Percentiles rank a stretch among this genome's conserved stretches.
Evolutionary conservation across 2,888 invertebrate species (phyloP).

Genomic region (Desoria tigrina): DNA sequence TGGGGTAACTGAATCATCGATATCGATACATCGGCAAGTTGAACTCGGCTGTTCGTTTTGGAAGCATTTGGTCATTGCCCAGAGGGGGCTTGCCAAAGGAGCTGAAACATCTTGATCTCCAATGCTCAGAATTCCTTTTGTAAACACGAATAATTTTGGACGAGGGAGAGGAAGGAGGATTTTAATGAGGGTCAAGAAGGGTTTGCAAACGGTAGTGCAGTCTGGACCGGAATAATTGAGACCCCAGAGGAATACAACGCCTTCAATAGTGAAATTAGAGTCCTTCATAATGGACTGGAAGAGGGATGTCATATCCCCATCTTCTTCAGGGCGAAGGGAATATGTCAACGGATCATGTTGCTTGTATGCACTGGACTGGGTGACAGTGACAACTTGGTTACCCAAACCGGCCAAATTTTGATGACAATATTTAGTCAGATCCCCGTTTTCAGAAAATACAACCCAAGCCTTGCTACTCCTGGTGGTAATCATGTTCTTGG

Average conservation of each 20-base stretch:
- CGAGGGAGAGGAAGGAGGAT: conserved; percentile 11
- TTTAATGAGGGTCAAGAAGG: conserved; percentile 28
- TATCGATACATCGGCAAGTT: conserved; percentile 20
- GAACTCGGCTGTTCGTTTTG: conserved; percentile 33
- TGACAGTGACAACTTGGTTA: conserved; percentile 18
- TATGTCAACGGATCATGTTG: conserved; percentile 18
- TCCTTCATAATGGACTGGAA: conserved; percentile 7
- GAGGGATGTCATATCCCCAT: conserved; percentile 26
- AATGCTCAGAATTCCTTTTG: conserved; percentile 15
- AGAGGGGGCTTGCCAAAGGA: conserved; percentile 19
- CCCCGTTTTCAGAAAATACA: conserved; percentile 21
- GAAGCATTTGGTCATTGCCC: conserved; percentile 30
- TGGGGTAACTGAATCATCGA: background rate
- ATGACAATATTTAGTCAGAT: conserved; percentile 17
- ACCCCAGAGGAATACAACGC: conserved; percentile 35
- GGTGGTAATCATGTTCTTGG: background rate
- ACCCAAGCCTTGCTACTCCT: conserved; percentile 19
- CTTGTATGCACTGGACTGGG: conserved; percentile 12
- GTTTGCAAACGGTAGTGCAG: conserved; percentile 23
- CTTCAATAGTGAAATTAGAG: conserved; percentile 18
- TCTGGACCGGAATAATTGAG: conserved; percentile 17
- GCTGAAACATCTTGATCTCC: conserved; percentile 21
- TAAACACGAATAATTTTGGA: conserved; percentile 27
- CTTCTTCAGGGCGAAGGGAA: conserved; percentile 18
- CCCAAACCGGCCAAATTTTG: conserved; percentile 13